A percentile compares a stretch with the other conserved stretches of the same genome.
Conservation (phyloP, 37 sponge, comb jelly and placozoan genomes). For the Haliclona indistincta region DNA sequence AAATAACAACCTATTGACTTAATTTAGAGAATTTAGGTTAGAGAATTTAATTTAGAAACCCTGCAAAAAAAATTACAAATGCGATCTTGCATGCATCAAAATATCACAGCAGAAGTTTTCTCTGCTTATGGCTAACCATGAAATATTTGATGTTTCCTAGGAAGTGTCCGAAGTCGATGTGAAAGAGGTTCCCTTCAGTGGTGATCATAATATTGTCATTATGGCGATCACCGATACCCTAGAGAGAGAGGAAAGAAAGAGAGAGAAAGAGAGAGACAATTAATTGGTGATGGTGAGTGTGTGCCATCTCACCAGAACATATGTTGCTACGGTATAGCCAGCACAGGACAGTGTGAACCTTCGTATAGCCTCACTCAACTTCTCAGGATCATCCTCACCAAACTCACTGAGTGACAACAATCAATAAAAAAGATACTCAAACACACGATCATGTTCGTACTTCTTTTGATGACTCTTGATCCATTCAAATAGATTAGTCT, state of each 20-base stretch:
- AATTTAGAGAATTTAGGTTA: too few relatives aligned
- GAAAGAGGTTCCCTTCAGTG: conserved; percentile 89
- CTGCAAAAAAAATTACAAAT: too few relatives aligned
- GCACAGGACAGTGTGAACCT: conserved; percentile 85
- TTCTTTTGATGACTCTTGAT: conserved; percentile 64
- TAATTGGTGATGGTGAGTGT: too few relatives aligned
- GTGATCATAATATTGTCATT: conserved; percentile 97
- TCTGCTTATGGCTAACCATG: too few relatives aligned
- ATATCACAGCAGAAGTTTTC: too few relatives aligned
- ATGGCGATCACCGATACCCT: conserved; percentile 93
- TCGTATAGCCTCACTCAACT: conserved; percentile 60
- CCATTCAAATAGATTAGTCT: conserved; percentile 64
- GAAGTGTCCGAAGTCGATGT: conserved; percentile 99
- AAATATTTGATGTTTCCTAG: conserved; percentile 92
- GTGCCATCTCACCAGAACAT: conserved; percentile 84
- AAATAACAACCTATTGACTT: too few relatives aligned
- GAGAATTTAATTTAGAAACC: too few relatives aligned
- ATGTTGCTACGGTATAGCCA: conserved; percentile 91
- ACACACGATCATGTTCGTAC: conserved; percentile 26
- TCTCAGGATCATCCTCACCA: conserved; percentile 62
- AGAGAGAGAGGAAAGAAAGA: too few relatives aligned
- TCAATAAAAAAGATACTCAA: background rate
- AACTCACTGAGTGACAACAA: conserved; percentile 34
- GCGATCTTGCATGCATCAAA: too few relatives aligned
- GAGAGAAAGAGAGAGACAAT: too few relatives aligned